These are phyloP conservation scores for Poecilia latipinna DNA, from an alignment of 2,113 vertebrate genomes.

Conservation along the genomic window DNA sequence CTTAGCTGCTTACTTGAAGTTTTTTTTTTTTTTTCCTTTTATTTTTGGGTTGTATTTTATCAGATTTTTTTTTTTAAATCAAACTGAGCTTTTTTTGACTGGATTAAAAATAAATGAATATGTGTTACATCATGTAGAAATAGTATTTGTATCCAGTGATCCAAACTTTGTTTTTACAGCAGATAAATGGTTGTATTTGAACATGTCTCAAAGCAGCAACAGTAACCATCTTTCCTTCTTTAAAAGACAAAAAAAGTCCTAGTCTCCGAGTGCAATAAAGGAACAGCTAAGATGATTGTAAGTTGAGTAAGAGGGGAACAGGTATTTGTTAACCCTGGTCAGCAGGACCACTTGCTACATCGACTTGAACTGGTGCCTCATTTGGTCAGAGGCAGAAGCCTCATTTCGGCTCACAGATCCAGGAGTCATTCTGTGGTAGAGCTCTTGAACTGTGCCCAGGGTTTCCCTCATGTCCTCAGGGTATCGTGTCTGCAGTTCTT, in stretches of 20 bases:
- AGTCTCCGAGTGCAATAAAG: slow-evolving; percentile 8
- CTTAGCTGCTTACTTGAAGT: background rate
- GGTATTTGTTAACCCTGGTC: background rate
- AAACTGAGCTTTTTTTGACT: background rate
- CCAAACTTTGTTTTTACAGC: slow-evolving; percentile 21
- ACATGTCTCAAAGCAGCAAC: background rate
- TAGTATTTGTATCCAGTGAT: background rate
- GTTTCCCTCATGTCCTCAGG: slow-evolving; percentile 88
- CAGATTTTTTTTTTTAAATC: background rate
- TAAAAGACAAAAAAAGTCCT: background rate
- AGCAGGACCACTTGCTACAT: slow-evolving; percentile 41
- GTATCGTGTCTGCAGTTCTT: slow-evolving; percentile 89
- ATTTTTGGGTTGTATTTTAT: background rate
- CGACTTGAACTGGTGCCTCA: slow-evolving; percentile 45
- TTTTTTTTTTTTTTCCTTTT: background rate
- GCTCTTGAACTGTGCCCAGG: slow-evolving; percentile 81
- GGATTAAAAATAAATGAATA: slow-evolving; percentile 8
- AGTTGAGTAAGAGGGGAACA: slow-evolving; percentile 30
- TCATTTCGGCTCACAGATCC: slow-evolving; percentile 38
- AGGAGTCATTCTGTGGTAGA: slow-evolving; percentile 79
- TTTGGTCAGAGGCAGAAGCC: slow-evolving; percentile 52
- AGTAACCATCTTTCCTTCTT: background rate
- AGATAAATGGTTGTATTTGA: background rate
- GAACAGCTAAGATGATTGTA: slow-evolving; percentile 26
- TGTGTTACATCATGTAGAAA: slow-evolving; percentile 3